Evolutionary conservation across 2,888 invertebrate genomes (phyloP).

Genomic region (Drosophila sordidapex): DNA sequence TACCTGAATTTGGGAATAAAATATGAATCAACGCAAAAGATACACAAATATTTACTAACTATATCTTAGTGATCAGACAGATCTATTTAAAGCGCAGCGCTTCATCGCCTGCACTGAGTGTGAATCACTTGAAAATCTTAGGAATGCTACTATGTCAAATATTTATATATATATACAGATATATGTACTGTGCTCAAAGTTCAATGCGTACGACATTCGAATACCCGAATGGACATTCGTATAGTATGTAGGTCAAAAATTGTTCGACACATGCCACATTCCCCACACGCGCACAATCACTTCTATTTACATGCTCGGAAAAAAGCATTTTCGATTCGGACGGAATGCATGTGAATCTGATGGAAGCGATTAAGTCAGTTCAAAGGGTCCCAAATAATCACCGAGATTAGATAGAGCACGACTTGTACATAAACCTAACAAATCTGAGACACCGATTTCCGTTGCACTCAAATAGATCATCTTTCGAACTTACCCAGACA

Average conservation of each 20-base stretch:
- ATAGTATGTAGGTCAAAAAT: constrained; percentile 63
- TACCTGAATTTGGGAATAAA: neutral
- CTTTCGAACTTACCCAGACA: constrained; percentile 55
- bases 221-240: constrained; percentile 42
- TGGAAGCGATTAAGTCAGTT: constrained; percentile 47
- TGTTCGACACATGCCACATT: constrained; percentile 44
- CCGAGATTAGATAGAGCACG: constrained; percentile 48
- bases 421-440: constrained; percentile 25
- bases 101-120: constrained; percentile 24
- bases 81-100: constrained; percentile 7
- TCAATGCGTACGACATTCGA: constrained; percentile 16
- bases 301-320: constrained; percentile 59
- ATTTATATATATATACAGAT: neutral
- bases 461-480: constrained; percentile 30
- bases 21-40: neutral
- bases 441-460: constrained; percentile 40
- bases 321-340: constrained; percentile 27
- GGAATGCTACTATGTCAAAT: constrained; percentile 11
- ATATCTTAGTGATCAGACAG: neutral
- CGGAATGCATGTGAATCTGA: constrained; percentile 39
- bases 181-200: constrained; percentile 15
- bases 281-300: constrained; percentile 54
- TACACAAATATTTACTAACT: neutral
- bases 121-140: constrained; percentile 26
- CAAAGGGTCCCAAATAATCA: constrained; percentile 55